phyloP scores from a whole-genome alignment of 2,113 vertebrate genomes.

The Carlito syrichta region DNA sequence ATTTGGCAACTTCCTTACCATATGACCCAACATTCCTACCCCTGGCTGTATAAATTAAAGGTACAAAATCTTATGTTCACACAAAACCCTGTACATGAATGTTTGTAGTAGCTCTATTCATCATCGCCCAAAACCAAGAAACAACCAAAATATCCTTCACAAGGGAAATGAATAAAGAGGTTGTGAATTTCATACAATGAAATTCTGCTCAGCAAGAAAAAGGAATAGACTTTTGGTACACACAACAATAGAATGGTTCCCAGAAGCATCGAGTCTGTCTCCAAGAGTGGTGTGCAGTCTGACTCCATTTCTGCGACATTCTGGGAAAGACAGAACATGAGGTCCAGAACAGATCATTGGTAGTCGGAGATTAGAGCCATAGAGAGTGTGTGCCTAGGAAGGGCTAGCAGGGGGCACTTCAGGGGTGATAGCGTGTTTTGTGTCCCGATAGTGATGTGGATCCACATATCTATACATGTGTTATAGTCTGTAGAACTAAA shows the following conservation, averaged over 20 bases:
- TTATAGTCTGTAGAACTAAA: neutral
- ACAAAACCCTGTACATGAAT: accelerated
- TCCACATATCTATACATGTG: neutral
- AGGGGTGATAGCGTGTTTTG: neutral
- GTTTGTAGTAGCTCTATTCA: neutral
- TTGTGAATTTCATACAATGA: accelerated
- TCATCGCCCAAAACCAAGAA: neutral
- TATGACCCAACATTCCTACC: neutral
- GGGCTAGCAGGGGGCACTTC: too few species aligned
- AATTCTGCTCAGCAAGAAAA: neutral
- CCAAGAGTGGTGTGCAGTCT: neutral
- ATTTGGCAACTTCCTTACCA: neutral
- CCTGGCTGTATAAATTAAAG: accelerated
- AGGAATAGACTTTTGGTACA: too few species aligned
- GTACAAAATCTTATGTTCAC: neutral
- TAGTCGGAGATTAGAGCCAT: too few species aligned
- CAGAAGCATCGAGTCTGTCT: neutral
- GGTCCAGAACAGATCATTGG: neutral
- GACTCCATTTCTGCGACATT: neutral
- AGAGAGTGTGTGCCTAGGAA: neutral
- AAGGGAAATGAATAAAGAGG: neutral
- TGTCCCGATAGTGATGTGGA: neutral
- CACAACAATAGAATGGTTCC: accelerated
- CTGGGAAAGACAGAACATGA: neutral
- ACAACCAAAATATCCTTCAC: neutral